Evolutionary conservation across 1,140 invertebrate genomes (phyloP), one percentile per base, ranked within the genome.

Genomic region (Apis dorsata): DNA sequence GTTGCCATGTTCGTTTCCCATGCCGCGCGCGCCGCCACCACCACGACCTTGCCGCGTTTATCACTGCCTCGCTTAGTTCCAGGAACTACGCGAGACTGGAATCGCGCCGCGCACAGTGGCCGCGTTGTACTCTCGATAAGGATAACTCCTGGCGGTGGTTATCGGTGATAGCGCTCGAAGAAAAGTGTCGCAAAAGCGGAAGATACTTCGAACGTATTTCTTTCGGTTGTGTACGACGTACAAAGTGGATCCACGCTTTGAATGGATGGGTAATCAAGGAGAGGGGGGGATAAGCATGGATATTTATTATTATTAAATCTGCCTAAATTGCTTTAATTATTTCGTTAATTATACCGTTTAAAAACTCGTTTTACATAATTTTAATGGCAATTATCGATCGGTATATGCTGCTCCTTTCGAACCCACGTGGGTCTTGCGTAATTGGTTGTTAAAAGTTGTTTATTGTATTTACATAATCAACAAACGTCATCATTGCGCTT

Each of bases 1-100:
- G 34, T 79, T 71, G 70, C 34, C 34, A 34, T 34, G 34, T 44
- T 59, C 72, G 65, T 24, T 83, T 87, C 75, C 70, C 77, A 74
- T 78, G 76, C 72, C 69, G 85, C 83, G 51, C 68, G 81, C 51
- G 53, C 34, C 34, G 34, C 34, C 34, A 34, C 34, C 34, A 2
- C 34, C 34, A 44, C 74, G 86, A 85, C 85, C 84, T 87, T 86
- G 85, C 28, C 84, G 57, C 21, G 63, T 68, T 86, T 87, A 86
- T 89, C 84, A 87, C 76, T 74, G 84, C 62, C 28, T 57, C 76
- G 59, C 63, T 60, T 63, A 65, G 79, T 83, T 88, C 73, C 79
- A 69, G 15, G 74, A 88, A 87, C 10, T 63, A 60, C 12, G 34
- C 74, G 80, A 77, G 63, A 66, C 55, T 15, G 63, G 57, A 82